Conservation (phyloP, 2,113 vertebrate species). For the Lagopus muta region DNA sequence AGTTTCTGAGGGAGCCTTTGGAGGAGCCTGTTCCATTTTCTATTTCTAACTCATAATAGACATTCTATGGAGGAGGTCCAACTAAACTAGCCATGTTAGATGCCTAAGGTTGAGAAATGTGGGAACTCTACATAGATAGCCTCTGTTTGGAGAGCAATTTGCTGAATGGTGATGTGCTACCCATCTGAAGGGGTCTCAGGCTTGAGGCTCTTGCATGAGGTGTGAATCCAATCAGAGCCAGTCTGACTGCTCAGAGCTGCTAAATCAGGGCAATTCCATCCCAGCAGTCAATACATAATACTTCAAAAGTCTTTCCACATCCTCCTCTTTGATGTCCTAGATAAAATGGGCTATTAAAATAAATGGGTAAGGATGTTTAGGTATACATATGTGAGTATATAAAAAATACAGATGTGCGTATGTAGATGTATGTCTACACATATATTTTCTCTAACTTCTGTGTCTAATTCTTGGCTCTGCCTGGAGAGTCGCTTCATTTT, state of each 20-base stretch:
- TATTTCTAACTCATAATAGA: not conserved
- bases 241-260: not conserved
- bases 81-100: not conserved
- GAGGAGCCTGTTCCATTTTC: not conserved
- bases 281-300: not conserved
- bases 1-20: not conserved
- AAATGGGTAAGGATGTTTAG: not conserved
- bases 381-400: not conserved
- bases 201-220: not conserved
- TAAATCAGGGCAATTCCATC: not conserved
- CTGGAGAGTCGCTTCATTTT: not conserved
- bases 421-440: not conserved
- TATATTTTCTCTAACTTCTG: not conserved
- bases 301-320: not conserved
- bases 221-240: not conserved
- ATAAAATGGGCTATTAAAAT: not conserved
- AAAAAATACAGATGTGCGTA: not conserved
- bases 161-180: not conserved
- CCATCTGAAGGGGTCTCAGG: not conserved
- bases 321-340: not conserved
- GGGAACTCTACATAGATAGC: not conserved
- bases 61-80: not conserved
- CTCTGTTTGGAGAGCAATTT: not conserved
- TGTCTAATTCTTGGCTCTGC: not conserved
- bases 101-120: fast-evolving